These are phyloP conservation scores for Phyllopteryx taeniolatus DNA, from an alignment of 2,113 vertebrate species.

Conservation along the genomic window DNA sequence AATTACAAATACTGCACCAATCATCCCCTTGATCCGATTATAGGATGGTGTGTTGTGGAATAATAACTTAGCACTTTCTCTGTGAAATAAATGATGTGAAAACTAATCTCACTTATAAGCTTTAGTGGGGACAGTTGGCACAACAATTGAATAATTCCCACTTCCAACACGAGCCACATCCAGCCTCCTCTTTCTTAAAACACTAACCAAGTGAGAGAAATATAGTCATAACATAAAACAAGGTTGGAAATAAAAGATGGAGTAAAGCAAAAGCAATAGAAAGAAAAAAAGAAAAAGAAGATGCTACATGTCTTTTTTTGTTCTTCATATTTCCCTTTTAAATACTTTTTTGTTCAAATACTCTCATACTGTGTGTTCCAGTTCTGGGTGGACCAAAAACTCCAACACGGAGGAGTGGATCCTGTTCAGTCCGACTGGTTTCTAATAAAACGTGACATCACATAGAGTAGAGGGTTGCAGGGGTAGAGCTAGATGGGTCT, in stretches of 20 bases:
- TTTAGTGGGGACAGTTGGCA: conserved; percentile 64
- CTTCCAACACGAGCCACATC: conserved; percentile 78
- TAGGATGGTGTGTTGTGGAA: conserved; percentile 52
- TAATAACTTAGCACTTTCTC: conserved; percentile 48
- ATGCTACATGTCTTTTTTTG: conserved; percentile 74
- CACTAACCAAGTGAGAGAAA: conserved; percentile 76
- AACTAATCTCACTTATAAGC: conserved; percentile 61
- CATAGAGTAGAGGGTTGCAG: conserved; percentile 52
- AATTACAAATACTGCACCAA: conserved; percentile 78
- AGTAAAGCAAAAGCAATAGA: conserved; percentile 58
- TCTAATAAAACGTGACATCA: conserved; percentile 70
- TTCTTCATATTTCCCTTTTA: conserved; percentile 65
- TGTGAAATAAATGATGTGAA: conserved; percentile 52
- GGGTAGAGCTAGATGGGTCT: conserved; percentile 69
- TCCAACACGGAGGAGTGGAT: conserved; percentile 51
- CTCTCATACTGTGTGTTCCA: conserved; percentile 50
- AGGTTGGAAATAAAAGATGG: conserved; percentile 52
- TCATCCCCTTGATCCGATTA: conserved; percentile 60
- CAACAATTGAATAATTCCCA: conserved; percentile 60
- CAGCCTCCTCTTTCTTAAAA: conserved; percentile 74
- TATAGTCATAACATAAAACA: conserved; percentile 68
- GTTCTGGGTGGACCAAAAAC: conserved; percentile 58
- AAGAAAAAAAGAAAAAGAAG: conserved; percentile 64
- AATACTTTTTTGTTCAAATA: conserved; percentile 66
- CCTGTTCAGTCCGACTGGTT: conserved; percentile 56